These are phyloP conservation scores for Drosophila mulleri DNA, from an alignment of 2,888 invertebrate genomes.

Conservation along the genomic window DNA sequence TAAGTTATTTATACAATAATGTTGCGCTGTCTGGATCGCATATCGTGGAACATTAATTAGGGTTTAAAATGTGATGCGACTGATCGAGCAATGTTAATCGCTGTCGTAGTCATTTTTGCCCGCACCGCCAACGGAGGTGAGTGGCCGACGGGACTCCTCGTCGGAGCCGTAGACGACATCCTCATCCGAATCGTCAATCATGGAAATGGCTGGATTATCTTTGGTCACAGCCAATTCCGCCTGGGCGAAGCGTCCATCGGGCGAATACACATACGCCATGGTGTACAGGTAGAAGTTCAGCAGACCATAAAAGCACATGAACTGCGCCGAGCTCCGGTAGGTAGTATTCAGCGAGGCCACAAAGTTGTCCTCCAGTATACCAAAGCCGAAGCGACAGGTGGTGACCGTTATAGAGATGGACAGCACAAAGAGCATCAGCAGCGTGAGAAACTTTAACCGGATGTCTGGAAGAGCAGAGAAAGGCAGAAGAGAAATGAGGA, in stretches of 20 bases:
- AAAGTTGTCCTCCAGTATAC: conserved; percentile 96
- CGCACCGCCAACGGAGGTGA: conserved; percentile 89
- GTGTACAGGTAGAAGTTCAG: conserved; percentile 97
- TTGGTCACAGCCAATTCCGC: conserved; percentile 96
- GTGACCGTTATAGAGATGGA: conserved; percentile 91
- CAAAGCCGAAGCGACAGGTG: conserved; percentile 93
- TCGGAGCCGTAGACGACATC: conserved; percentile 97
- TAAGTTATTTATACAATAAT: conserved; percentile 50
- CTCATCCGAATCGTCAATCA: conserved; percentile 99
- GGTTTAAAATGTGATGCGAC: conserved; percentile 44
- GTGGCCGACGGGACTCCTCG: conserved; percentile 93
- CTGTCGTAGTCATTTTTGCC: conserved; percentile 89
- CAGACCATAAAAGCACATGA: conserved; percentile 97
- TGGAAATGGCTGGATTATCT: conserved; percentile 98
- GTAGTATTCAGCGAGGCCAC: conserved; percentile 94
- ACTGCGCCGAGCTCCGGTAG: conserved; percentile 96
- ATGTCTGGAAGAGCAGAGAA: conserved; percentile 88
- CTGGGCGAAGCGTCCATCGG: conserved; percentile 91
- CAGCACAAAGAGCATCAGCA: conserved; percentile 93
- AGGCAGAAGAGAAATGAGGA: background rate
- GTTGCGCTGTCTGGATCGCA: conserved; percentile 19
- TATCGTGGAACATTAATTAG: conserved; percentile 53
- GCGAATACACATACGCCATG: conserved; percentile 97
- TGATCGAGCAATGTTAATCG: conserved; percentile 86
- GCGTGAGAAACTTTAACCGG: conserved; percentile 95